Evolutionary conservation across 2,113 vertebrate species (phyloP).

Genomic region (Periophthalmodon schlosseri): DNA sequence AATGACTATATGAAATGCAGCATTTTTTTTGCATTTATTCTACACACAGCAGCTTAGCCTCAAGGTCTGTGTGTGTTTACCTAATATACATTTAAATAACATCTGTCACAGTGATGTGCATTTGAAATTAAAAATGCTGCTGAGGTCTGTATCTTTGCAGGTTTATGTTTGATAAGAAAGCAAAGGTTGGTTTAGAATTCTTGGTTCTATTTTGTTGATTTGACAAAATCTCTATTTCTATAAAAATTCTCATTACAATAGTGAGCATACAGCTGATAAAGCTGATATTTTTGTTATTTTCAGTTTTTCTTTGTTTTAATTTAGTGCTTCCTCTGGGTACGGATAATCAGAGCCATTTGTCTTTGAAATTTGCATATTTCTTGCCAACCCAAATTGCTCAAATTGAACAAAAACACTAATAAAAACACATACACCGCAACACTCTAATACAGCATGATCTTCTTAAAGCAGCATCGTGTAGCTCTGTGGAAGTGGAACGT

Average conservation of each 20-base stretch:
- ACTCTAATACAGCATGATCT: neutral
- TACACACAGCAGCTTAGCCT: neutral
- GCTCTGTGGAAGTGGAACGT: too few relatives aligned
- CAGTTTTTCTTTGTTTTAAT: neutral
- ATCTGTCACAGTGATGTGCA: constrained; percentile 1
- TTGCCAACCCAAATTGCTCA: neutral
- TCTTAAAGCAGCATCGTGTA: too few relatives aligned
- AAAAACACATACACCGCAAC: neutral
- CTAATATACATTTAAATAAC: constrained; percentile 11
- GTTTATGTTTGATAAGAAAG: constrained; percentile 1
- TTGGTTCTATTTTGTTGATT: neutral
- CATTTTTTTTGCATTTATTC: neutral
- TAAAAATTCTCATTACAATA: neutral
- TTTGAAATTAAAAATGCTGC: neutral
- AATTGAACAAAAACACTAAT: neutral
- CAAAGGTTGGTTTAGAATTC: neutral
- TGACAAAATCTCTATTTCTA: too few relatives aligned
- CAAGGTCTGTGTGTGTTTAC: neutral
- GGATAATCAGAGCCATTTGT: neutral
- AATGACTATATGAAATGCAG: neutral
- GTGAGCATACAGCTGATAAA: neutral
- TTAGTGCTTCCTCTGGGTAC: neutral
- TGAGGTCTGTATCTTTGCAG: neutral
- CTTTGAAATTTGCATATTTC: neutral
- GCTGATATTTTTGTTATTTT: neutral